phyloP scores from a whole-genome alignment of 2,888 invertebrate species.

The Pollenia angustigena region DNA sequence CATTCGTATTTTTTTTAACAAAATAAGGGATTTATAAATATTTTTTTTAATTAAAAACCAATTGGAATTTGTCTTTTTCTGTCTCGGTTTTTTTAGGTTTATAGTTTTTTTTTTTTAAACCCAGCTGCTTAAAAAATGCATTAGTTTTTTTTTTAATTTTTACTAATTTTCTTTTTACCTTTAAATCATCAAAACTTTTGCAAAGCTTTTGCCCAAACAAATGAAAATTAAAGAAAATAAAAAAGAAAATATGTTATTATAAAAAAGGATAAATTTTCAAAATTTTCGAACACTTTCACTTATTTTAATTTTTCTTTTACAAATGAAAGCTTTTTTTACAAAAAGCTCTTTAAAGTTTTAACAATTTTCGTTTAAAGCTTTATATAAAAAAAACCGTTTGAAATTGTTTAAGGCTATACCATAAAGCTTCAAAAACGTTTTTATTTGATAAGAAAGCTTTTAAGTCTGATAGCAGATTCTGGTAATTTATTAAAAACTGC shows the following conservation, averaged over 20 bases:
- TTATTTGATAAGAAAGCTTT: too few relatives aligned
- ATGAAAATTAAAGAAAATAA: slow-evolving; percentile 41
- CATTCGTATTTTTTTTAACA: slow-evolving; percentile 73
- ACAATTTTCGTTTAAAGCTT: background rate
- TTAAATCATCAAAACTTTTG: slow-evolving; percentile 56
- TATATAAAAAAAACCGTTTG: background rate
- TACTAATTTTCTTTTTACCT: background rate
- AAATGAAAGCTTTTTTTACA: background rate
- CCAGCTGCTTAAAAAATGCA: slow-evolving; percentile 39
- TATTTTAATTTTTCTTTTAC: background rate
- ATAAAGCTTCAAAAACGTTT: too few relatives aligned
- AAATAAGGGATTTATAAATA: slow-evolving; percentile 30
- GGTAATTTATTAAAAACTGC: too few relatives aligned
- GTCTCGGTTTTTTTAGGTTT: background rate
- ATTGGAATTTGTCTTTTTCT: slow-evolving; percentile 64
- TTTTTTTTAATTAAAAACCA: slow-evolving; percentile 43
- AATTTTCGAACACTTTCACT: slow-evolving; percentile 17
- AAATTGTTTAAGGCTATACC: too few relatives aligned
- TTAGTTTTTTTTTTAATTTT: slow-evolving; percentile 29
- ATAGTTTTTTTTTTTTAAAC: slow-evolving; percentile 15
- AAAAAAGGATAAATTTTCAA: background rate
- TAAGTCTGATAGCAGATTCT: too few relatives aligned
- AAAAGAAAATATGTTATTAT: slow-evolving; percentile 49
- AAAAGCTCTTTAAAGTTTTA: background rate
- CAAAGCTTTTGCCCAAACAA: slow-evolving; percentile 71